Percentiles rank a stretch among this genome's conserved stretches.
Conservation (phyloP, 2,113 vertebrate genomes). For the Myiagra hebetior region DNA sequence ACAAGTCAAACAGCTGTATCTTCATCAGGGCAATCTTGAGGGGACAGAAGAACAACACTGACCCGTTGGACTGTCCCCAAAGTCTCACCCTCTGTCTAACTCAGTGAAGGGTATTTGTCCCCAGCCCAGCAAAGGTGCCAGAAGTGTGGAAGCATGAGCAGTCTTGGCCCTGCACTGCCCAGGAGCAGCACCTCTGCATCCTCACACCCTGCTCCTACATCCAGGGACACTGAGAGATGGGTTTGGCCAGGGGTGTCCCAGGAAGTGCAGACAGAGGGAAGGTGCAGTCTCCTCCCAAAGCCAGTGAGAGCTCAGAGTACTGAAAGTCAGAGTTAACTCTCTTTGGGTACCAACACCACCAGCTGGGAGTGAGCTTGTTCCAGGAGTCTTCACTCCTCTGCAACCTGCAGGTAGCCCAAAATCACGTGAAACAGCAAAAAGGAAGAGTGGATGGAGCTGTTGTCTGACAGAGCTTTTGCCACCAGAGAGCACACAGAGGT, state of each 20-base stretch:
- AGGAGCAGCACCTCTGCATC: neutral
- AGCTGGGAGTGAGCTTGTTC: neutral
- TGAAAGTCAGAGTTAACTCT: rapidly evolving
- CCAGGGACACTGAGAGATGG: neutral
- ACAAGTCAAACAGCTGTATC: conserved; percentile 68
- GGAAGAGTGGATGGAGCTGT: conserved; percentile 9
- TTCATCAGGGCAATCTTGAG: conserved; percentile 12
- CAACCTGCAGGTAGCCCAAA: neutral
- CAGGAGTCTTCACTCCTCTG: neutral
- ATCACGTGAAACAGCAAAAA: neutral
- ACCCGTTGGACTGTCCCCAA: rapidly evolving
- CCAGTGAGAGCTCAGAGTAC: neutral
- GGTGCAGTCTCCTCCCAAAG: neutral
- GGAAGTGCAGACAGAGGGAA: neutral
- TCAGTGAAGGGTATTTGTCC: neutral
- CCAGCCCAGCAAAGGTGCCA: neutral
- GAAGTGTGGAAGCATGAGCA: neutral
- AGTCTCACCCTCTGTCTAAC: neutral
- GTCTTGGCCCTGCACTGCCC: neutral
- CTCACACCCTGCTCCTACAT: neutral
- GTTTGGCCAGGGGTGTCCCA: neutral
- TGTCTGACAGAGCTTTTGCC: conserved; percentile 56
- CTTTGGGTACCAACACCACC: neutral
- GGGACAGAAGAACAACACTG: neutral
- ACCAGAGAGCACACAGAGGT: conserved; percentile 44